A percentile compares a stretch with the other conserved stretches of the same genome.
These are phyloP conservation scores for Mus spicilegus DNA, from an alignment of 2,113 vertebrate genomes.

Conservation along the genomic window DNA sequence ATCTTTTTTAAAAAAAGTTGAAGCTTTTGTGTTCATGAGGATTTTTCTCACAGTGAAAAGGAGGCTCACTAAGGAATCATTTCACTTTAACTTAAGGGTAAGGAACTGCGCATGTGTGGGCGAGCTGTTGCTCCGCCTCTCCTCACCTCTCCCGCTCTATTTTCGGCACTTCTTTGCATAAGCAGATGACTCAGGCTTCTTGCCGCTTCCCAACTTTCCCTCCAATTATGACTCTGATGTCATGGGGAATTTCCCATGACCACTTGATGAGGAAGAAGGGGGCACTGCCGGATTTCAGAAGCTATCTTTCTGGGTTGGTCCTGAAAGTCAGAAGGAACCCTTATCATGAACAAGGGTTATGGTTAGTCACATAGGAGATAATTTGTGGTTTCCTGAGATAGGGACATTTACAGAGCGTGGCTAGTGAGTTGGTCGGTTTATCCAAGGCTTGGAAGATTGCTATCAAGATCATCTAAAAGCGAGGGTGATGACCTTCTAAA, in stretches of 20 bases:
- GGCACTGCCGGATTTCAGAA: not conserved
- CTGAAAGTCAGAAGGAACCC: not conserved
- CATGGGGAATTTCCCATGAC: conserved; percentile 50
- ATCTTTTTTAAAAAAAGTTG: not conserved
- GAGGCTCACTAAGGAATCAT: conserved; percentile 30
- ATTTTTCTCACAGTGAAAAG: conserved; percentile 12
- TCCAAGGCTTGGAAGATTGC: not conserved
- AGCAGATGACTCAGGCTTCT: conserved; percentile 70
- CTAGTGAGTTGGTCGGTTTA: not conserved
- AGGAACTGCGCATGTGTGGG: conserved; percentile 28
- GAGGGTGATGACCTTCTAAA: not conserved
- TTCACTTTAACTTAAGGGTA: conserved; percentile 34
- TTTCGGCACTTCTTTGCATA: conserved; percentile 39
- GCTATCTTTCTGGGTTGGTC: not conserved
- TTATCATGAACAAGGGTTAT: not conserved
- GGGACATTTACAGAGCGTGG: not conserved
- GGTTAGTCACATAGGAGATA: not conserved
- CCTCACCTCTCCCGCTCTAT: conserved; percentile 49
- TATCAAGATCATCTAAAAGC: not conserved
- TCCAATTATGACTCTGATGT: conserved; percentile 42
- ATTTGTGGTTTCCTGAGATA: not conserved
- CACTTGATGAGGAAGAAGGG: not conserved
- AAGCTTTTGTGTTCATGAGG: not conserved
- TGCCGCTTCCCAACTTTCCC: conserved; percentile 53
- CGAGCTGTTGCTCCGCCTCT: conserved; percentile 21